Conservation (phyloP, 2,888 invertebrate genomes). For the Nineta flava region DNA sequence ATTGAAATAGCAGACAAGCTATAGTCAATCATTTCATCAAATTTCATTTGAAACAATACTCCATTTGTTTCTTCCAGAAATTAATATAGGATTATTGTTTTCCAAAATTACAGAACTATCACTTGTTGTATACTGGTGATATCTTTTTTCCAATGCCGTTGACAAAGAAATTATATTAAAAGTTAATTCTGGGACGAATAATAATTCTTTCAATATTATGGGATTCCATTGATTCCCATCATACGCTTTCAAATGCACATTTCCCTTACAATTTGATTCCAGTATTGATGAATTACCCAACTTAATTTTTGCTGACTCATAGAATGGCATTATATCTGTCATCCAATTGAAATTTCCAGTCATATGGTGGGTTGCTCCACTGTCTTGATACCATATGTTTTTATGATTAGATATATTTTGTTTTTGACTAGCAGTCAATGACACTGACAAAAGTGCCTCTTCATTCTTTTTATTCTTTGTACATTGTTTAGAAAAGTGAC, state of each 20-base stretch:
- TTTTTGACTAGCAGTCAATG: too few species aligned
- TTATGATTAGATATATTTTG: too few species aligned
- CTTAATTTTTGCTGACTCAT: neutral
- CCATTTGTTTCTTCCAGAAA: slow-evolving; percentile 13
- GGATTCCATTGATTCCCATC: slow-evolving; percentile 5
- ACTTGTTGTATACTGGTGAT: slow-evolving; percentile 10
- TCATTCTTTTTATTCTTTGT: slow-evolving; percentile 7
- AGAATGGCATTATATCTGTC: neutral
- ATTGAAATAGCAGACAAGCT: too few species aligned
- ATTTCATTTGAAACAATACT: slow-evolving; percentile 13
- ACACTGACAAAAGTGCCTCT: slow-evolving; percentile 2
- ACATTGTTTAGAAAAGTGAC: slow-evolving; percentile 14
- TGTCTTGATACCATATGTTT: too few species aligned
- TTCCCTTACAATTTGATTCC: slow-evolving; percentile 5
- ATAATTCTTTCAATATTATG: slow-evolving; percentile 3
- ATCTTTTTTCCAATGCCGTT: slow-evolving; percentile 12
- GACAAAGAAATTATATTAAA: slow-evolving; percentile 9
- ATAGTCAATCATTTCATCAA: too few species aligned
- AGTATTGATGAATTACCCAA: slow-evolving; percentile 8
- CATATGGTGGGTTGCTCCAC: slow-evolving; percentile 9
- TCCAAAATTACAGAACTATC: slow-evolving; percentile 11
- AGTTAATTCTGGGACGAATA: slow-evolving; percentile 7
- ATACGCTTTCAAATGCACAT: slow-evolving; percentile 6
- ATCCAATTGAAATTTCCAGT: slow-evolving; percentile 7
- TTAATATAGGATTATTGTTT: slow-evolving; percentile 8